phyloP scores from a whole-genome alignment of 2,113 vertebrate genomes.

The Rhombomys opimus region DNA sequence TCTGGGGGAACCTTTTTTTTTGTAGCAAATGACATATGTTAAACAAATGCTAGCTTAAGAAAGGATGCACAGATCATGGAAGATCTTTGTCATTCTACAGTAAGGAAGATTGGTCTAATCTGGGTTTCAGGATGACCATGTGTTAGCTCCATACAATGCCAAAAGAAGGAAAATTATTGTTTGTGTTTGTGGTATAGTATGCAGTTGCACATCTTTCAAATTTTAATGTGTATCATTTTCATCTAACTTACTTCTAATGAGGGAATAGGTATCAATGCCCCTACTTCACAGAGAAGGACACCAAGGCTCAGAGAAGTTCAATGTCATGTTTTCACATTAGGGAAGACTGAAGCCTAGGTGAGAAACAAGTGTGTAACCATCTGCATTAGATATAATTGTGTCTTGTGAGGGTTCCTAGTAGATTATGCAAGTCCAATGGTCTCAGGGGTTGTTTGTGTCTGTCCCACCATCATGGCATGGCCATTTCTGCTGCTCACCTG shows the following conservation, averaged over 20 bases:
- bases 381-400: neutral
- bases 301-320: constrained; percentile 2
- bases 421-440: neutral
- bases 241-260: constrained; percentile 14
- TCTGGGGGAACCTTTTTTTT: neutral
- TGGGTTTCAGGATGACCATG: neutral
- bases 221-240: neutral
- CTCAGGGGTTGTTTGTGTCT: neutral
- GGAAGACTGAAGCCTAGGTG: neutral
- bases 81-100: neutral
- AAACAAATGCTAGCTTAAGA: constrained; percentile 25
- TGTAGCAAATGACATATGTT: neutral
- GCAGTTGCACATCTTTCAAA: neutral
- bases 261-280: neutral
- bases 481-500: neutral
- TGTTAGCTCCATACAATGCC: neutral
- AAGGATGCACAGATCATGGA: neutral
- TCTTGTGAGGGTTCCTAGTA: neutral
- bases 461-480: neutral
- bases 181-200: neutral
- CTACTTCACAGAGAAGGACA: neutral
- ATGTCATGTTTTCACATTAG: neutral
- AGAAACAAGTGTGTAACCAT: neutral
- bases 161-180: neutral
- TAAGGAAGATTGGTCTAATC: neutral